phyloP scores from a whole-genome alignment of 2,113 vertebrate species.

The Elgaria multicarinata region DNA sequence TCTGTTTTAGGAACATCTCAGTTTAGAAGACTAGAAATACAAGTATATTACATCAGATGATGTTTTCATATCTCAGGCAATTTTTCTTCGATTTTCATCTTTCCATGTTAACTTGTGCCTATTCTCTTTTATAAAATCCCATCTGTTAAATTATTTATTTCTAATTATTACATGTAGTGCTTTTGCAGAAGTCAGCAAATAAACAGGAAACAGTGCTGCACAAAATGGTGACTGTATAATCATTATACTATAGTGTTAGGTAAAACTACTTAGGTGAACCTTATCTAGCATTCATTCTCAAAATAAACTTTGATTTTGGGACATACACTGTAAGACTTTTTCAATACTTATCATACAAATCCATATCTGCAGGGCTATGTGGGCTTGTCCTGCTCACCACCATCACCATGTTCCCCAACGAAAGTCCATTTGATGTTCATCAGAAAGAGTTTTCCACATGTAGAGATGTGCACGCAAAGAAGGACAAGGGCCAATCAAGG shows the following conservation, averaged over 20 bases:
- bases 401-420: no score
- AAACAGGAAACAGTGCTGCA: slow-evolving; percentile 64
- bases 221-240: slow-evolving; percentile 54
- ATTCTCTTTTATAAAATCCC: slow-evolving; percentile 52
- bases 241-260: slow-evolving; percentile 42
- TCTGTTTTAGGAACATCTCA: background rate
- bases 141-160: slow-evolving; percentile 67
- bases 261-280: slow-evolving; percentile 59
- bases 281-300: slow-evolving; percentile 57
- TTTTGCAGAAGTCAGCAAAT: slow-evolving; percentile 64
- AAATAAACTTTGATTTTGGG: background rate
- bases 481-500: no score
- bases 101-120: slow-evolving; percentile 31
- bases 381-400: no score
- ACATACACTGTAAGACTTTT: slow-evolving; percentile 3
- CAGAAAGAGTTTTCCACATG: no score
- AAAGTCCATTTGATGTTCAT: no score
- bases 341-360: background rate
- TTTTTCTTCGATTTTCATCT: slow-evolving; percentile 22
- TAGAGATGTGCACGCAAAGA: no score
- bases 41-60: background rate
- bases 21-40: slow-evolving; percentile 26
- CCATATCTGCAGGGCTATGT: slow-evolving; percentile 27
- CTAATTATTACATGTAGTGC: slow-evolving; percentile 55
- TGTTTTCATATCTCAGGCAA: background rate